Conservation (phyloP, 2,888 invertebrate species). For the Cantharis rufa region DNA sequence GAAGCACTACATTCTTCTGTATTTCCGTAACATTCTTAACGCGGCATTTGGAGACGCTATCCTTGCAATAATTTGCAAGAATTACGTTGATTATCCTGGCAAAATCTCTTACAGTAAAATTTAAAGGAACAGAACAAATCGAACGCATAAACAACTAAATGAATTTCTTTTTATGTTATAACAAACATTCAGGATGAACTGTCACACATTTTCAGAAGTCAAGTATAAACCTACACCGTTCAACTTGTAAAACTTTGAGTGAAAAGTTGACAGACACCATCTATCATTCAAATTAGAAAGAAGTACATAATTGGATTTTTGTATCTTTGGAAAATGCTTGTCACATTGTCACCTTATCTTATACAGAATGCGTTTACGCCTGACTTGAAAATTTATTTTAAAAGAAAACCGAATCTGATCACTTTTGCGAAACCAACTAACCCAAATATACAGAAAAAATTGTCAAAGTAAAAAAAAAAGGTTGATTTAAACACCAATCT, state of each 20-base stretch:
- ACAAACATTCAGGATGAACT: not conserved
- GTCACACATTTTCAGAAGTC: not conserved
- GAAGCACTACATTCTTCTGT: too few relatives aligned
- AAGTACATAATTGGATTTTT: slow-evolving; percentile 20
- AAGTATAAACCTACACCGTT: not conserved
- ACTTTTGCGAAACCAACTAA: not conserved
- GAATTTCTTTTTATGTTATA: too few relatives aligned
- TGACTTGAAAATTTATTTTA: slow-evolving; percentile 10
- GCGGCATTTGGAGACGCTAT: not conserved
- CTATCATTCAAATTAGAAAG: slow-evolving; percentile 22
- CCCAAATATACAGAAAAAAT: not conserved
- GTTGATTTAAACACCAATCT: too few relatives aligned
- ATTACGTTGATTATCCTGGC: not conserved
- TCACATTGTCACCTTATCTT: slow-evolving; percentile 21
- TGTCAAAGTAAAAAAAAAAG: too few relatives aligned
- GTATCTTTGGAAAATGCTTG: slow-evolving; percentile 15
- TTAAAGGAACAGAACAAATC: too few relatives aligned
- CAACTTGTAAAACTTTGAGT: not conserved
- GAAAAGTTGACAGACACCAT: slow-evolving; percentile 17
- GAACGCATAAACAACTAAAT: too few relatives aligned
- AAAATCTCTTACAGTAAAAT: not conserved
- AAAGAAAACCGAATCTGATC: not conserved
- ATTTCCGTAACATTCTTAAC: not conserved
- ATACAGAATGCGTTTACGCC: slow-evolving; percentile 12
- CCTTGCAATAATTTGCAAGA: not conserved